Evolutionary conservation across 2,113 vertebrate species (phyloP).

Genomic region (Meles meles): DNA sequence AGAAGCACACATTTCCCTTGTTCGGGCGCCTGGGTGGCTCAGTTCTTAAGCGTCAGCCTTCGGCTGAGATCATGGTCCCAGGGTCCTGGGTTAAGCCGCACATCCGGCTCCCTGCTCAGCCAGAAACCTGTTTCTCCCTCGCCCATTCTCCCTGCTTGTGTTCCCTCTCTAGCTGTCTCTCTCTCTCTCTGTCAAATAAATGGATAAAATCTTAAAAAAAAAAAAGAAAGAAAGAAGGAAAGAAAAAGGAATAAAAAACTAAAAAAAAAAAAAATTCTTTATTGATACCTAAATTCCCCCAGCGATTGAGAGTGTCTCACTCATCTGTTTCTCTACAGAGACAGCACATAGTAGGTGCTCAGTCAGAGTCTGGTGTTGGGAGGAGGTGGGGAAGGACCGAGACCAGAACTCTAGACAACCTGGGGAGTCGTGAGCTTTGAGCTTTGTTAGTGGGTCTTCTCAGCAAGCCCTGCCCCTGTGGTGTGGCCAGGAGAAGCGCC

Average conservation of each 20-base stretch:
- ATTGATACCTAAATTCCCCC: neutral
- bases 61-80: no score
- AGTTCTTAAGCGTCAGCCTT: no score
- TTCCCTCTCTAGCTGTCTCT: no score
- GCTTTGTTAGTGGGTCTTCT: slow-evolving; percentile 5
- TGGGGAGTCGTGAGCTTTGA: neutral
- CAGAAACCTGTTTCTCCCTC: no score
- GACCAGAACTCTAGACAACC: neutral
- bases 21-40: neutral
- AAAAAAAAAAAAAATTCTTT: neutral
- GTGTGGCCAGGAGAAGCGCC: neutral
- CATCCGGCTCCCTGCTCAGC: no score
- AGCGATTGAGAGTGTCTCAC: neutral
- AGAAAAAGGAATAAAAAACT: no score
- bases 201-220: no score
- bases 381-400: neutral
- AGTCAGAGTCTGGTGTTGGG: neutral
- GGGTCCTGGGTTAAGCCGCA: no score
- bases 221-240: no score
- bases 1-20: neutral
- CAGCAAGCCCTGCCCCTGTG: neutral
- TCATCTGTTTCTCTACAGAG: neutral
- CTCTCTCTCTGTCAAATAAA: no score
- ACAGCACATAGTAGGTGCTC: neutral
- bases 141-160: no score